These are phyloP conservation scores for Mungos mungo DNA, from an alignment of 2,113 vertebrate species.

Conservation along the genomic window DNA sequence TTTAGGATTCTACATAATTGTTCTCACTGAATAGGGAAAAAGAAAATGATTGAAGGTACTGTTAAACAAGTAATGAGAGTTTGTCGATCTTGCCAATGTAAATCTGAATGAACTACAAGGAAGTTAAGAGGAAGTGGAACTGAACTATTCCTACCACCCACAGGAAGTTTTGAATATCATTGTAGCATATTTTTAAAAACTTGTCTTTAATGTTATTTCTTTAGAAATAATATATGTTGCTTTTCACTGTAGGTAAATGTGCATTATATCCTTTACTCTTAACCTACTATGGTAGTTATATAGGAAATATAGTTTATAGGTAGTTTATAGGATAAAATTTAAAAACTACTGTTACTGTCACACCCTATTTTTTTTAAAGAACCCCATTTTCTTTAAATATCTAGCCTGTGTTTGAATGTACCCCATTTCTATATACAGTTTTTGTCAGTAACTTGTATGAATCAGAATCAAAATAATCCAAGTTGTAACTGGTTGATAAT, in stretches of 20 bases:
- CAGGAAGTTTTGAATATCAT: background rate
- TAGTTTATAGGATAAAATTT: background rate
- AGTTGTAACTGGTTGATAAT: background rate
- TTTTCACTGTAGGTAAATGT: background rate
- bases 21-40: background rate
- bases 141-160: background rate
- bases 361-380: background rate
- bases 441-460: background rate
- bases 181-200: background rate
- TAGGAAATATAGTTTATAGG: too few species aligned
- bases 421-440: background rate
- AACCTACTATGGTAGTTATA: background rate
- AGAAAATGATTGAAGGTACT: slow-evolving; percentile 10
- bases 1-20: slow-evolving; percentile 36
- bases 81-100: background rate
- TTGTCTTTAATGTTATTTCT: slow-evolving; percentile 14
- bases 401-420: background rate
- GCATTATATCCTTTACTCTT: background rate
- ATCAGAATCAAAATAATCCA: background rate
- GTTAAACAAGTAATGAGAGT: background rate
- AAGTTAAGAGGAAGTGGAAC: background rate
- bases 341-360: background rate
- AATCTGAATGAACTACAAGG: background rate
- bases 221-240: background rate
- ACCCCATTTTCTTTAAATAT: background rate